A percentile compares a stretch with the other conserved stretches of the same genome.
Conservation (phyloP, 1,140 invertebrate species). For the Chlorops oryzae region DNA sequence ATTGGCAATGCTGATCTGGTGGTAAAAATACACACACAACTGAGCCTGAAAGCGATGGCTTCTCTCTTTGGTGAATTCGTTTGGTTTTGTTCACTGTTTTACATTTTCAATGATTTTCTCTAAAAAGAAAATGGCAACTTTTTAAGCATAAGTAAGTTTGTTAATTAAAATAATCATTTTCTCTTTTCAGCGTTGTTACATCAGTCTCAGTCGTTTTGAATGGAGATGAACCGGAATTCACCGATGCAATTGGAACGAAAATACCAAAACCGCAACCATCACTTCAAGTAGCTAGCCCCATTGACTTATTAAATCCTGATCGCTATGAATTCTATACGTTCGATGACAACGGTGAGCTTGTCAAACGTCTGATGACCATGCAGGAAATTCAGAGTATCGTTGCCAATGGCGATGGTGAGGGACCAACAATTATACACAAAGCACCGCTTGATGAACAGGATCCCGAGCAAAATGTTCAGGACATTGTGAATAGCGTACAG, state of each 20-base stretch:
- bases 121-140: too few species aligned
- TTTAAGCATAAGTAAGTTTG: too few species aligned
- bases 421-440: conserved; percentile 51
- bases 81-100: too few species aligned
- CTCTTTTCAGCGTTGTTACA: conserved; percentile 52
- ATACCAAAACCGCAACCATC: conserved; percentile 52
- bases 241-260: conserved; percentile 59
- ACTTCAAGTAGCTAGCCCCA: conserved; percentile 64
- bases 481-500: conserved; percentile 73
- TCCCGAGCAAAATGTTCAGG: conserved; percentile 64
- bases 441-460: conserved; percentile 47
- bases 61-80: too few species aligned
- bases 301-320: conserved; percentile 67
- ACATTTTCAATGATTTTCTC: too few species aligned
- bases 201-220: conserved; percentile 59
- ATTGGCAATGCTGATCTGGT: too few species aligned
- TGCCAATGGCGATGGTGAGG: conserved; percentile 65
- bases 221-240: conserved; percentile 53
- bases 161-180: too few species aligned
- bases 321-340: conserved; percentile 80
- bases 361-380: conserved; percentile 74
- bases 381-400: conserved; percentile 77
- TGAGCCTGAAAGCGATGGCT: too few species aligned
- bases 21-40: too few species aligned
- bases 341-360: conserved; percentile 70